These are phyloP conservation scores for Aleiodes leptofemur DNA, from an alignment of 2,888 invertebrate genomes.

Conservation along the genomic window DNA sequence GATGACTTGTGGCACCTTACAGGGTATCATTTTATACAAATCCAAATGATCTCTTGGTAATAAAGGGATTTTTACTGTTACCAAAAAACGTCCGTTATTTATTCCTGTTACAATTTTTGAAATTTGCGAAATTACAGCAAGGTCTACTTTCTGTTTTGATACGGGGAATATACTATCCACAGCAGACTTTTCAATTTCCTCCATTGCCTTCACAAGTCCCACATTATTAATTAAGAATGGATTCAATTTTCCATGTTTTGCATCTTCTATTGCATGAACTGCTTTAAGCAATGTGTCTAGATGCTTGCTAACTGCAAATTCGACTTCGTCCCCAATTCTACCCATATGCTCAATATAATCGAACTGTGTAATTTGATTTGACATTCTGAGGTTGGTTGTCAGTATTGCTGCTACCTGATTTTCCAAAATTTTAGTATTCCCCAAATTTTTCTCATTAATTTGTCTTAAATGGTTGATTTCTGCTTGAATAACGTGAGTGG, in stretches of 20 bases:
- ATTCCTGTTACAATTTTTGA: neutral
- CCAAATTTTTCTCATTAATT: neutral
- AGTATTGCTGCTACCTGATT: neutral
- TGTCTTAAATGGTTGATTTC: neutral
- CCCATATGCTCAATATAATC: neutral
- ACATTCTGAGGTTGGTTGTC: neutral
- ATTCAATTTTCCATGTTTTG: conserved; percentile 11
- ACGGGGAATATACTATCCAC: neutral
- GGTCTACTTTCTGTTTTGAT: neutral
- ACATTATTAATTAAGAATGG: neutral
- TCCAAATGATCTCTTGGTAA: neutral
- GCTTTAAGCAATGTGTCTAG: neutral
- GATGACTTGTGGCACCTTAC: neutral
- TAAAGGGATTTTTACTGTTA: neutral
- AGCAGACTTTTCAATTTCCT: neutral
- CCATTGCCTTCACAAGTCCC: no score
- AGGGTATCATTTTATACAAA: conserved; percentile 12
- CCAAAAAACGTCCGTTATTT: neutral
- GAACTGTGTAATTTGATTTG: neutral
- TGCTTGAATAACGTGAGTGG: neutral
- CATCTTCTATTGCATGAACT: neutral
- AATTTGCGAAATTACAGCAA: neutral
- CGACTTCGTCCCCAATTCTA: neutral
- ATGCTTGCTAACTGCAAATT: neutral
- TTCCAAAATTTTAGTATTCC: neutral